A percentile compares a stretch with the other conserved stretches of the same genome.
phyloP scores from a whole-genome alignment of 2,797 vertebrate species.

The Tenualosa thibaudeaui region DNA sequence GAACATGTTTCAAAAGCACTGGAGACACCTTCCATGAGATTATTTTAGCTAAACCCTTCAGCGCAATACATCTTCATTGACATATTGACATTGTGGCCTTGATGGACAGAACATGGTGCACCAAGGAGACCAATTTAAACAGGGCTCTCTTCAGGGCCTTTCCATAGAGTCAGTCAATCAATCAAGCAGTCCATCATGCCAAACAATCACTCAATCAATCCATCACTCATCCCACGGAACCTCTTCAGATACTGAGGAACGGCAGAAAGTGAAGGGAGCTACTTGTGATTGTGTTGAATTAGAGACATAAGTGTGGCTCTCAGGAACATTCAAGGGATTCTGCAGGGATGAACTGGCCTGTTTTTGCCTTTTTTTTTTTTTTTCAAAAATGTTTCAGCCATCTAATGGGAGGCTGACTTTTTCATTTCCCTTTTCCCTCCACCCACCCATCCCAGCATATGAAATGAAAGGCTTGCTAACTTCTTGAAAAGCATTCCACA shows the following conservation, averaged over 20 bases:
- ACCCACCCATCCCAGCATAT: not conserved
- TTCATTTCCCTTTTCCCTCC: not conserved
- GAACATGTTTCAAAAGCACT: not conserved
- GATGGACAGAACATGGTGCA: not conserved
- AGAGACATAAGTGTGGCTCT: not conserved
- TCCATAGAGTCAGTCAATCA: not conserved
- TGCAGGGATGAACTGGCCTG: not conserved
- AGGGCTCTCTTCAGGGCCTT: not conserved
- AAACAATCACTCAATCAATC: conserved; percentile 11
- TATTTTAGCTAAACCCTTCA: not conserved
- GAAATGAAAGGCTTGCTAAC: conserved; percentile 4
- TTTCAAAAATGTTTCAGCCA: not conserved
- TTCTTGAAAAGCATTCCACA: not conserved
- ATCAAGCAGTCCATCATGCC: conserved; percentile 8
- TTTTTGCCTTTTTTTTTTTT: not conserved
- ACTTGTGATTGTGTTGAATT: conserved; percentile 7
- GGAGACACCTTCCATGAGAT: conserved; percentile 4
- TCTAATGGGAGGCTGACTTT: not conserved
- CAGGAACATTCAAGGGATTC: not conserved
- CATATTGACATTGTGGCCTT: conserved; percentile 14
- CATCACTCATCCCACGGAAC: not conserved
- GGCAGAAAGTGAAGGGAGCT: not conserved
- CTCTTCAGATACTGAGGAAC: not conserved
- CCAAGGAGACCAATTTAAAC: conserved; percentile 19
- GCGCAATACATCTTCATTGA: not conserved